Evolutionary conservation across 2,797 vertebrate species (phyloP).

Genomic region (Malacoctenus gilli): DNA sequence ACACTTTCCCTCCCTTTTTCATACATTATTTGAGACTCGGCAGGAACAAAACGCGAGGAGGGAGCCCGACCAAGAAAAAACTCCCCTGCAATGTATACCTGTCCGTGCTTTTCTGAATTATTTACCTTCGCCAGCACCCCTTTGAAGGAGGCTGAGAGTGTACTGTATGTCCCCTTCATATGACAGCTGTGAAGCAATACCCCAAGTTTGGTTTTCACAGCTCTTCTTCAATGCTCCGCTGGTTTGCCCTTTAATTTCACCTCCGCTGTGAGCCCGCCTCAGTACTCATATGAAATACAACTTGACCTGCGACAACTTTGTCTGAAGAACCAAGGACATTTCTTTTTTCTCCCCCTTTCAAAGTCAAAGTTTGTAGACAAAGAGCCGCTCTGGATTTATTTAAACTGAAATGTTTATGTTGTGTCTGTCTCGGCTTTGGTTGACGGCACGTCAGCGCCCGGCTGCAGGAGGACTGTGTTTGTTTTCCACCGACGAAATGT

Average conservation of each 20-base stretch:
- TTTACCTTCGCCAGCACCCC: slow-evolving; percentile 61
- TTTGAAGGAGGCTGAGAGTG: slow-evolving; percentile 60
- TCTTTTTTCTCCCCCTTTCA: too few relatives aligned
- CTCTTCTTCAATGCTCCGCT: slow-evolving; percentile 67
- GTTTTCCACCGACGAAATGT: not conserved
- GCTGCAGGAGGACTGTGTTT: not conserved
- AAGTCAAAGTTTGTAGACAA: slow-evolving; percentile 52
- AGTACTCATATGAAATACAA: slow-evolving; percentile 69
- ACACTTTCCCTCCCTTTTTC: slow-evolving; percentile 36
- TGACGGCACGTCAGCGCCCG: slow-evolving; percentile 1
- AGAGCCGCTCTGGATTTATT: slow-evolving; percentile 44
- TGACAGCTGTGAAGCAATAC: slow-evolving; percentile 69
- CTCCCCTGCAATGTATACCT: slow-evolving; percentile 58
- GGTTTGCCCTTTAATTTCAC: slow-evolving; percentile 75
- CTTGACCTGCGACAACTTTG: slow-evolving; percentile 66
- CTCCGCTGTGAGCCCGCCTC: slow-evolving; percentile 60
- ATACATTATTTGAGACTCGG: slow-evolving; percentile 69
- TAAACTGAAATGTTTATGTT: slow-evolving; percentile 50
- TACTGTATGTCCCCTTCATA: slow-evolving; percentile 62
- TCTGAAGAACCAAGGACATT: slow-evolving; percentile 55
- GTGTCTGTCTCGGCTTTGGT: slow-evolving; percentile 25
- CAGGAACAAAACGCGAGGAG: slow-evolving; percentile 59
- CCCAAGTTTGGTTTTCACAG: slow-evolving; percentile 64
- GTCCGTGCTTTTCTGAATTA: slow-evolving; percentile 70
- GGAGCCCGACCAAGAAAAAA: slow-evolving; percentile 58